Conservation (phyloP, 2,113 vertebrate genomes). For the Chlorodrepanis virens region DNA sequence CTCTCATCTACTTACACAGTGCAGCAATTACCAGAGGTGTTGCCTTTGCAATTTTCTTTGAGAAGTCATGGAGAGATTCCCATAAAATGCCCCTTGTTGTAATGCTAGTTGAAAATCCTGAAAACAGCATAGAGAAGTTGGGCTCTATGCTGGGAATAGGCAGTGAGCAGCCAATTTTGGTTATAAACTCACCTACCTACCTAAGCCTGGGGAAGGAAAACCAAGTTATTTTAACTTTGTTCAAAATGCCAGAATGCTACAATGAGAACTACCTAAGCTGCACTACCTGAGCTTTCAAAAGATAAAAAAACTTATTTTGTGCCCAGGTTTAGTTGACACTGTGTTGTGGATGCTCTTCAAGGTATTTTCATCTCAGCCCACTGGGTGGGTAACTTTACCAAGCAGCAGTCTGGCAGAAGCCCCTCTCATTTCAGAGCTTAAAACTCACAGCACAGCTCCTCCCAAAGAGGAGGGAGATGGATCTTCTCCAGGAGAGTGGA, state of each 20-base stretch:
- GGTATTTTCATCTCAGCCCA: neutral
- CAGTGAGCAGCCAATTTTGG: neutral
- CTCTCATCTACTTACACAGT: neutral
- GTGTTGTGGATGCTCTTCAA: neutral
- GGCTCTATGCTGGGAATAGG: neutral
- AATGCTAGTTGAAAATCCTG: neutral
- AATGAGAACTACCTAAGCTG: neutral
- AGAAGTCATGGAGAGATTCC: neutral
- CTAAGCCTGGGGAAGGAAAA: neutral
- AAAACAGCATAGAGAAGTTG: neutral
- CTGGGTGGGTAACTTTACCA: neutral
- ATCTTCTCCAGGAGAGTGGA: neutral
- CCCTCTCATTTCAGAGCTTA: neutral
- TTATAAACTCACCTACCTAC: neutral
- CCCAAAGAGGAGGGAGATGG: neutral
- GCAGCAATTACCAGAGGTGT: neutral
- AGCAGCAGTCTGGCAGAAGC: neutral
- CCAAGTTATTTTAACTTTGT: neutral
- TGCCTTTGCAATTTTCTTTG: neutral
- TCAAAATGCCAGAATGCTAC: neutral
- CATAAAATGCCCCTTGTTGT: neutral
- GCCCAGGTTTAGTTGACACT: neutral
- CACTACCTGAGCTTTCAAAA: neutral
- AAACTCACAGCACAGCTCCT: neutral
- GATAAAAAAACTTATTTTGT: neutral